These are phyloP conservation scores for Leiothrix lutea DNA, from an alignment of 2,113 vertebrate species.

Conservation along the genomic window DNA sequence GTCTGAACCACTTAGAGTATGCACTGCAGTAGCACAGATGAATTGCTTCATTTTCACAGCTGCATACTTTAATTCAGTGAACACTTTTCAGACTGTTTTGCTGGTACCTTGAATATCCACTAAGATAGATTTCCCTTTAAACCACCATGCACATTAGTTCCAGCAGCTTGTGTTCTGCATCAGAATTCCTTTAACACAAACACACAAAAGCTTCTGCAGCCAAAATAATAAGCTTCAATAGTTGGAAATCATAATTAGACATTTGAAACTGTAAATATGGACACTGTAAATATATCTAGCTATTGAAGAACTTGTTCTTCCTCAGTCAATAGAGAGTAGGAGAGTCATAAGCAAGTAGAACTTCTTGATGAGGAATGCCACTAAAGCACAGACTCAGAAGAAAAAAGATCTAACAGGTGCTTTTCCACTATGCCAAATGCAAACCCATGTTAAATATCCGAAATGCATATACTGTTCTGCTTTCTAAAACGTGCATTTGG, in stretches of 20 bases:
- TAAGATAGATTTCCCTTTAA: background rate
- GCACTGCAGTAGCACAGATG: background rate
- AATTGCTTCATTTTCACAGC: background rate
- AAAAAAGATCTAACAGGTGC: background rate
- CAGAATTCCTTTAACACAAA: background rate
- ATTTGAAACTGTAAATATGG: background rate
- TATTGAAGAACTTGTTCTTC: background rate
- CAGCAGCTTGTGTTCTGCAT: background rate
- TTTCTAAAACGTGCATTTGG: background rate
- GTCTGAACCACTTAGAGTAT: background rate
- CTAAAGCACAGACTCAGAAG: background rate
- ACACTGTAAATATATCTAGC: background rate
- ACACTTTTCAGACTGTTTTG: background rate
- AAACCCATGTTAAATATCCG: background rate
- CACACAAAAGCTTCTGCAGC: background rate
- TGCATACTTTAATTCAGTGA: background rate
- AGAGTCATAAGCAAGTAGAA: background rate
- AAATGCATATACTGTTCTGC: background rate
- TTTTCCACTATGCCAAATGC: background rate
- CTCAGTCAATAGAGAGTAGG: background rate
- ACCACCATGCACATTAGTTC: background rate
- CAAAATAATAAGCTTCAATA: background rate
- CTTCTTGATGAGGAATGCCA: background rate
- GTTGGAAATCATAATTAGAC: background rate
- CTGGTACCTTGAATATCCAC: background rate